Base-by-base conservation (phyloP, 1,140 invertebrate genomes). In the Cyclargus thomasi region DNA sequence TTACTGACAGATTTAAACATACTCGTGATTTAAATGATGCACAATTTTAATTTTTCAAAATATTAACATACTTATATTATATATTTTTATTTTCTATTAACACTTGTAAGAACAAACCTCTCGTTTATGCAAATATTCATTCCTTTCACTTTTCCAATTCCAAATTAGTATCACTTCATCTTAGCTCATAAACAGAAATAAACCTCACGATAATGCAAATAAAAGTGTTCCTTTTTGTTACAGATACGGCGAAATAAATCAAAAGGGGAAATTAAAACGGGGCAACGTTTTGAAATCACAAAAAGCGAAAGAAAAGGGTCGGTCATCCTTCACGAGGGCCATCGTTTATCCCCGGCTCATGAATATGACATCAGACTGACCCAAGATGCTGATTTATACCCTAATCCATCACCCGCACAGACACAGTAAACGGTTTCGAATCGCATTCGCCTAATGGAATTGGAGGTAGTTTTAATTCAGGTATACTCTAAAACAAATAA, bases 291-390 rank as follows among this genome's bases (percentile, higher is more conserved):
- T 63, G 67, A 74, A 77, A 76, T 75, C 73, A 73, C 70, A 80
- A 80, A 79, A 82, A 78, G 74, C 72, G 72, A 79, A 81, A 73
- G 73, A 76, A 80, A 78, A 71, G 69, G 71, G 69, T 70, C 76
- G 68, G 63, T 53, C 68, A 69, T 80, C 77, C 74, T 75, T 67
- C 69, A 64, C 39, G 62, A 47, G 63, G 73, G 72, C 74, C 72
- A 77, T 79, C 78, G 77, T 76, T 83, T 80, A 78, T 68, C 70
- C 73, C 69, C 67, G 22, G 65, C 81, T 87, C 82, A 87, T 87
- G 85, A 87, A 87, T 87, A 85, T 82, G 83, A 83, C 83, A 86
- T 85, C 81, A 83, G 76, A 66, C 69, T 78, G 79, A 83, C 78
- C 81, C 76, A 69, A 73, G 67, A 78, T 80, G 77, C 77, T 86